Base-by-base conservation (phyloP, 1,140 invertebrate species). In the Zaprionus taronus region DNA sequence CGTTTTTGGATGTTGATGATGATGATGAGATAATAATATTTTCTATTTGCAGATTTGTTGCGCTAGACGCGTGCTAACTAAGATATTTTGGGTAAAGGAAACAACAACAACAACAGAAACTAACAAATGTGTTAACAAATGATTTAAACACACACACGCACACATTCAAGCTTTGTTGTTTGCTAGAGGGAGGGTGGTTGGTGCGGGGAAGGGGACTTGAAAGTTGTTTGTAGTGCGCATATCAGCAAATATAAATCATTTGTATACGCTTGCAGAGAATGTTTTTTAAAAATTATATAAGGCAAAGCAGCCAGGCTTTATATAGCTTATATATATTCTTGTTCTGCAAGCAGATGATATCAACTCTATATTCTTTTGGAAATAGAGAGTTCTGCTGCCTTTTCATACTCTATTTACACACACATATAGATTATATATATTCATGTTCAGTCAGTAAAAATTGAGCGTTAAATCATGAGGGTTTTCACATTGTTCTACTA, bases 11-110 rank as follows among this genome's bases (percentile, higher is more conserved):
- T 68, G 62, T 81, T 31, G 31, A 31, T 70, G 65, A 84, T 31
- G 9, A 4, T 34, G 31, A 34, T 87, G 73, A 83, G 81, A 83
- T 87, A 86, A 86, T 84, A 72, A 80, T 81, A 71, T 85, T 90
- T 90, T 87, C 84, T 87, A 90, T 87, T 87, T 87, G 83, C 84
- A 87, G 84, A 87, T 87, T 81, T 81, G 74, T 68, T 75, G 83
- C 81, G 70, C 77, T 81, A 90, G 79, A 66, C 78, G 85, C 73
- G 81, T 90, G 78, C 72, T 87, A 90, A 83, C 56, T n/a, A 69
- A 76, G 47, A 63, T 26, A 58, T 57, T 77, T 83, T 70, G 81
- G 83, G 87, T 87, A 86, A 80, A 68, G 57, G 66, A 66, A 26
- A 15, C 55, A 64, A 55, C 53, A 44, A 41, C 24, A 24, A 26